Conservation (phyloP, 2,797 vertebrate genomes). For the Rousettus madagascariensis region DNA sequence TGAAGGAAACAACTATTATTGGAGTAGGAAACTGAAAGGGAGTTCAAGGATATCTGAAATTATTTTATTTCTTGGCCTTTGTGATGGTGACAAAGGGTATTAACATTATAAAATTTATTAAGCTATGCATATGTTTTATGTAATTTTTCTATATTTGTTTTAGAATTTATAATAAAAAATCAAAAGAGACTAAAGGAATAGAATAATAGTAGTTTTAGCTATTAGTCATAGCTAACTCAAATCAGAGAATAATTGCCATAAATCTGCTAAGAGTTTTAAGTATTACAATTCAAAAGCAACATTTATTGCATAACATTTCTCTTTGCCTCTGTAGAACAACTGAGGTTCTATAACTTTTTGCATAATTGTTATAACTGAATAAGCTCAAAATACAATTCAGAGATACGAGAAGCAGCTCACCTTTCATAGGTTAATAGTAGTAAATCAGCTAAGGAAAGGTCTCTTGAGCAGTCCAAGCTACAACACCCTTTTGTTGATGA, state of each 20-base stretch:
- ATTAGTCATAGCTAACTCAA: slow-evolving; percentile 52
- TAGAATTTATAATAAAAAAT: slow-evolving; percentile 38
- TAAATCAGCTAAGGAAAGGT: slow-evolving; percentile 16
- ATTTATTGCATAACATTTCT: slow-evolving; percentile 46
- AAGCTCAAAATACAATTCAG: background rate
- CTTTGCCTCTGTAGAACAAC: slow-evolving; percentile 18
- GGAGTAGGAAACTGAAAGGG: background rate
- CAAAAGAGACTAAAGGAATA: background rate
- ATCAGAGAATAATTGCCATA: slow-evolving; percentile 47
- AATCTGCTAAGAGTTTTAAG: slow-evolving; percentile 9
- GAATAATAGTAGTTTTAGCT: background rate
- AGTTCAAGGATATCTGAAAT: background rate
- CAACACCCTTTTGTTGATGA: background rate
- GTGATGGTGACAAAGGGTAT: background rate
- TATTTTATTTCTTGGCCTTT: background rate
- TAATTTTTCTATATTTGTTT: background rate
- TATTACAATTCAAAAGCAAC: slow-evolving; percentile 48
- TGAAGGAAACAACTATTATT: background rate
- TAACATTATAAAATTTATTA: background rate
- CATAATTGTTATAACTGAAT: slow-evolving; percentile 10
- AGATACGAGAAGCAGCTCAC: background rate
- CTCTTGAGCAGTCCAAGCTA: background rate
- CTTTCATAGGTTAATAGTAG: background rate
- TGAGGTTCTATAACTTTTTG: background rate
- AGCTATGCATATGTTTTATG: background rate